Conservation (phyloP, 2,888 invertebrate genomes). For the Hoplodrina blanda region DNA sequence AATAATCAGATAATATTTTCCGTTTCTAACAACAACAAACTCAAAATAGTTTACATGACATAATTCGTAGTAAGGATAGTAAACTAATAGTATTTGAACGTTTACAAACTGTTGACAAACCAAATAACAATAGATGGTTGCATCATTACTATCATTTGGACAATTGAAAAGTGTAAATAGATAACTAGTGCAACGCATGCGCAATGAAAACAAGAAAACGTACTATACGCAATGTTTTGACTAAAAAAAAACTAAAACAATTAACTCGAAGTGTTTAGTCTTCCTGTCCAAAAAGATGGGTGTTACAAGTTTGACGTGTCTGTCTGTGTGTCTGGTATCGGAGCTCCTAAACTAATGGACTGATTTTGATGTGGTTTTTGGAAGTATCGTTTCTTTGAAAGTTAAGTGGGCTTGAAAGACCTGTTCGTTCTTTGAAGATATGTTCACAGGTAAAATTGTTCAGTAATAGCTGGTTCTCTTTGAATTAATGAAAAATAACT, state of each 20-base stretch:
- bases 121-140: conserved; percentile 24
- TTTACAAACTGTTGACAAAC: conserved; percentile 19
- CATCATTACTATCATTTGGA: conserved; percentile 34
- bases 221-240: background rate
- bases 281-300: too few relatives aligned
- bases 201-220: background rate
- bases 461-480: too few relatives aligned
- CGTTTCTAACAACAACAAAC: background rate
- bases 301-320: too few relatives aligned
- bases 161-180: conserved; percentile 25
- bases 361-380: too few relatives aligned
- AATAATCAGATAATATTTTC: background rate
- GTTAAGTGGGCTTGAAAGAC: too few relatives aligned
- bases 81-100: conserved; percentile 18
- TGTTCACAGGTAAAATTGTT: too few relatives aligned
- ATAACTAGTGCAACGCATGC: background rate
- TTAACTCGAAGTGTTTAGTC: too few relatives aligned
- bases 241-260: background rate
- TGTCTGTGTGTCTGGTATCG: too few relatives aligned
- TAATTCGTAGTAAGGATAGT: conserved; percentile 18
- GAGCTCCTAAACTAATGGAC: too few relatives aligned
- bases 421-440: too few relatives aligned
- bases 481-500: too few relatives aligned
- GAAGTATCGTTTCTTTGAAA: too few relatives aligned
- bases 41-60: conserved; percentile 22